Evolutionary conservation across 2,888 invertebrate species (phyloP).

Genomic region (Dicranocentrus wangi): DNA sequence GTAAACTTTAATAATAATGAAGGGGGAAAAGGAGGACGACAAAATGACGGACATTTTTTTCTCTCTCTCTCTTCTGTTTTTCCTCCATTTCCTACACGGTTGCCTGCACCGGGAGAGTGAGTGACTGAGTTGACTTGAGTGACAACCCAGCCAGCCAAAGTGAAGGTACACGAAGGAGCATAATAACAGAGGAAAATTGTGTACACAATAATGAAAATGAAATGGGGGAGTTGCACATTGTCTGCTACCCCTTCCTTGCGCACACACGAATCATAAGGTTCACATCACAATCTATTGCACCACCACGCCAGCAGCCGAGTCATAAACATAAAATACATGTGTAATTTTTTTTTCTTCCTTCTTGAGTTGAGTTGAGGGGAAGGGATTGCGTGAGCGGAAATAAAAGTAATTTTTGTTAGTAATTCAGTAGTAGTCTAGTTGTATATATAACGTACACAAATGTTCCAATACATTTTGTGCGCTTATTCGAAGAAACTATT

Average conservation of each 20-base stretch:
- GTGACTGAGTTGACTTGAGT: constrained; percentile 45
- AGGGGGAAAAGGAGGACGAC: constrained; percentile 29
- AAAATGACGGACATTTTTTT: constrained; percentile 32
- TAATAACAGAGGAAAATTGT: constrained; percentile 19
- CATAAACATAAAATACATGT: constrained; percentile 4
- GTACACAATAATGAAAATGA: constrained; percentile 36
- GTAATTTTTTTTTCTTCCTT: no score
- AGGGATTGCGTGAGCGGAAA: constrained; percentile 59
- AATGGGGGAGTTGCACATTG: constrained; percentile 24
- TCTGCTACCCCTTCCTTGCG: background rate
- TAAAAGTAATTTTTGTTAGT: constrained; percentile 45
- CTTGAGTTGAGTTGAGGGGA: background rate
- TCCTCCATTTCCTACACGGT: background rate
- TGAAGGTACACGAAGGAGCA: constrained; percentile 2
- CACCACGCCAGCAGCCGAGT: background rate
- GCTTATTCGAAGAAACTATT: constrained; percentile 1
- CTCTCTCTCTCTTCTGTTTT: constrained; percentile 10
- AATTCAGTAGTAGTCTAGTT: background rate
- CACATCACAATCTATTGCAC: no score
- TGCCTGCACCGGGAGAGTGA: constrained; percentile 4
- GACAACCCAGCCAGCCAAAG: constrained; percentile 36
- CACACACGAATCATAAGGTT: constrained; percentile 30
- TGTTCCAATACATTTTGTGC: background rate
- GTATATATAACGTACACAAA: background rate
- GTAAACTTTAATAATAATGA: constrained; percentile 42